These are phyloP conservation scores for Crotophaga sulcirostris DNA, from an alignment of 2,113 vertebrate species.

Conservation along the genomic window DNA sequence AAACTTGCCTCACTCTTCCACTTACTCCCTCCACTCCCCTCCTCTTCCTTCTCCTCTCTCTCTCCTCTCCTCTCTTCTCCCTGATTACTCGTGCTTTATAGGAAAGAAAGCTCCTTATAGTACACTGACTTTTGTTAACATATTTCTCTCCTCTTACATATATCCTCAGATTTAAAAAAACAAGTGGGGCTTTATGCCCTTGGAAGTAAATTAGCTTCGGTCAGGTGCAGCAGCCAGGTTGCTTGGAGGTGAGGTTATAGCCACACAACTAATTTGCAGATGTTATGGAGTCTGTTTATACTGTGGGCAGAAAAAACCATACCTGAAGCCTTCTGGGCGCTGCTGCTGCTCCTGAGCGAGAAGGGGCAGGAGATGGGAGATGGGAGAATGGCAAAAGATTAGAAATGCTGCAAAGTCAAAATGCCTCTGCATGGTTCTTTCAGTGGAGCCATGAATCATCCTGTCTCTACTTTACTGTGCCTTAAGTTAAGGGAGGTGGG, in stretches of 20 bases:
- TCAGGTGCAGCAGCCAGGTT: background rate
- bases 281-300: background rate
- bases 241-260: background rate
- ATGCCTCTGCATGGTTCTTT: background rate
- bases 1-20: background rate
- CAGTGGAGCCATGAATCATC: rapidly evolving
- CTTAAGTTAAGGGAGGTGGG: background rate
- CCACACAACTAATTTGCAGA: background rate
- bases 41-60: background rate
- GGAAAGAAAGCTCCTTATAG: background rate
- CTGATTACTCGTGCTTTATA: background rate
- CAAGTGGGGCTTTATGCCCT: background rate
- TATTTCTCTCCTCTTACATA: background rate
- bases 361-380: background rate
- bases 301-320: background rate
- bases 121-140: background rate
- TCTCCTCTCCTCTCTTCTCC: background rate
- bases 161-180: background rate
- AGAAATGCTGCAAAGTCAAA: background rate
- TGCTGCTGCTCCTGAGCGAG: background rate
- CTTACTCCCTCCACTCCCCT: background rate
- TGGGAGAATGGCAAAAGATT: background rate
- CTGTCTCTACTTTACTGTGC: background rate
- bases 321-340: background rate
- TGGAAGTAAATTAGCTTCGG: background rate